These are phyloP conservation scores for Oncorhynchus mykiss DNA, from an alignment of 2,113 vertebrate genomes.

Conservation along the genomic window DNA sequence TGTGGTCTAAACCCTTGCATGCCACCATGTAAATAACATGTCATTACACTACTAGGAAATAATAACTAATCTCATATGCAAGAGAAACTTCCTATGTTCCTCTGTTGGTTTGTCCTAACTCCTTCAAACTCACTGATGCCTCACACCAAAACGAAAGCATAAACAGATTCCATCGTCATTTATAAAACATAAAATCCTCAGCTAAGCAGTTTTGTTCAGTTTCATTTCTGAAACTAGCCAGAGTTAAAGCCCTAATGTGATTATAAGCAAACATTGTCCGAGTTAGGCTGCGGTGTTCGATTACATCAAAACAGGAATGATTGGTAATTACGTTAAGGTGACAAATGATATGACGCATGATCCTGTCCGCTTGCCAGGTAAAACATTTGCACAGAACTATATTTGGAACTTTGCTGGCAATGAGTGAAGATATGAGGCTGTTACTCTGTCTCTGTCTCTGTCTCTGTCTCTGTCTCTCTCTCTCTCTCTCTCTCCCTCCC, in stretches of 20 bases:
- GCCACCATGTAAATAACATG: no score
- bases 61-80: slow-evolving; percentile 43
- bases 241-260: slow-evolving; percentile 65
- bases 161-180: slow-evolving; percentile 67
- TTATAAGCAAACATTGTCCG: slow-evolving; percentile 63
- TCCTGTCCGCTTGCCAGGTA: slow-evolving; percentile 50
- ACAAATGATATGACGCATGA: slow-evolving; percentile 64
- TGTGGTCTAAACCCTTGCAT: no score
- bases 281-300: slow-evolving; percentile 44
- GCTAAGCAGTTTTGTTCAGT: slow-evolving; percentile 68
- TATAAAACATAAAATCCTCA: slow-evolving; percentile 62
- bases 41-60: slow-evolving; percentile 20
- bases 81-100: slow-evolving; percentile 2
- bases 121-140: slow-evolving; percentile 28
- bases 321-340: slow-evolving; percentile 70
- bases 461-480: not conserved
- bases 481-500: no score
- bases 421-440: slow-evolving; percentile 32
- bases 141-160: slow-evolving; percentile 36
- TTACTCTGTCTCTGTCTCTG: slow-evolving; percentile 18
- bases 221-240: slow-evolving; percentile 74
- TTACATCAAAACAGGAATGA: slow-evolving; percentile 56
- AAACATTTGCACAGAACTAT: slow-evolving; percentile 58
- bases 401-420: slow-evolving; percentile 48
- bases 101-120: slow-evolving; percentile 8